Evolutionary conservation across 2,888 invertebrate genomes (phyloP).

Genomic region (Pristionchus arcanus): DNA sequence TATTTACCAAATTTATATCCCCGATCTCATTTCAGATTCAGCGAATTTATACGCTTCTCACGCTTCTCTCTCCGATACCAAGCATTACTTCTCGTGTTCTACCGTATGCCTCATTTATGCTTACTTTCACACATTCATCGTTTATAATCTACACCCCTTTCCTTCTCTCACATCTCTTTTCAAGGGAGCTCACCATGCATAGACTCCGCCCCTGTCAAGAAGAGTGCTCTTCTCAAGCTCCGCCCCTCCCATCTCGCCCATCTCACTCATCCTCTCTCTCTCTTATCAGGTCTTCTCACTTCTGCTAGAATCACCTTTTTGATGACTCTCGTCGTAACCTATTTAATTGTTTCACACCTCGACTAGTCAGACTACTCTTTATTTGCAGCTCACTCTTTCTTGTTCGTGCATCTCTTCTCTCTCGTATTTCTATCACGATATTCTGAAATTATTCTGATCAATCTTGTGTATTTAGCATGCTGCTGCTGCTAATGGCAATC

Average conservation of each 20-base stretch:
- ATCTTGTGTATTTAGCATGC: background rate
- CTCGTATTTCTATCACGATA: too few species aligned
- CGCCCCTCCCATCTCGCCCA: slow-evolving; percentile 7
- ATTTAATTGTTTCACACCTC: background rate
- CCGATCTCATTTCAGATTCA: slow-evolving; percentile 10
- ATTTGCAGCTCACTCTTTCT: background rate
- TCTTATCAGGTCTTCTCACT: slow-evolving; percentile 20
- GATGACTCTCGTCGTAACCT: slow-evolving; percentile 47
- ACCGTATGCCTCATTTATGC: slow-evolving; percentile 42
- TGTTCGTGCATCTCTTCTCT: too few species aligned
- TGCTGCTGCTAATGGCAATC: background rate
- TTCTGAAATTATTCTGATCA: background rate
- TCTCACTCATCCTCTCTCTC: slow-evolving; percentile 34
- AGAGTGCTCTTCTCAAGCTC: background rate
- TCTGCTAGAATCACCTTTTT: slow-evolving; percentile 12
- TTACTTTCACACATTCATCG: slow-evolving; percentile 55
- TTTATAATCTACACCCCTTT: background rate
- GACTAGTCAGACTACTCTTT: background rate
- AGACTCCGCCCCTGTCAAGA: slow-evolving; percentile 11
- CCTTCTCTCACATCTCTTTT: background rate
- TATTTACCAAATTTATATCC: background rate
- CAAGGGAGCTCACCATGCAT: background rate
- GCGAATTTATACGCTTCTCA: slow-evolving; percentile 56
- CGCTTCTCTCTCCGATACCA: slow-evolving; percentile 10
- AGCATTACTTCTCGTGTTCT: background rate